Evolutionary conservation across 2,888 invertebrate genomes (phyloP), one percentile per base, ranked within the genome.

Genomic region (Chrysolina oricalcia): DNA sequence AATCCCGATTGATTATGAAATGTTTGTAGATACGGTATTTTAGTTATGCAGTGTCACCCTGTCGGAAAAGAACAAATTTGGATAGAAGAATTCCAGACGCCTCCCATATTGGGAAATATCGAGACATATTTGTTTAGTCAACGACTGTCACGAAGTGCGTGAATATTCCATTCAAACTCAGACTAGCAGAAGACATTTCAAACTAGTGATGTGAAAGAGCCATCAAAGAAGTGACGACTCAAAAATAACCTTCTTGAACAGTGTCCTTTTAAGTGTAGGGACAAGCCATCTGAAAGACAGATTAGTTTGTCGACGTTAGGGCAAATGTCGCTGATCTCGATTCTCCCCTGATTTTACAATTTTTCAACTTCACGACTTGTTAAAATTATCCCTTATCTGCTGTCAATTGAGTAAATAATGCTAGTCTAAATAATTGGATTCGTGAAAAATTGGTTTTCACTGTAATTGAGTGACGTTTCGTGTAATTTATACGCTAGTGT

Each of bases 271-370:
- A 46, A 21, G 73, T 64, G 69, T 68, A 76, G 23, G 66, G 66
- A 66, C 70, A 43, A 53, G 75, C 72, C 62, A 67, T 65, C 74
- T 74, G 70, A 74, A 73, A 78, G 82, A 81, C 78, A 81, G 79
- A 81, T 83, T 82, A 82, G 80, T 80, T 66, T 77, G 83, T 81
- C 83, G 73, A 71, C 74, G 66, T 76, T 82, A 80, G 81, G 78
- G 80, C 70, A 79, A 79, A 77, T 76, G 79, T 79, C 77, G 73
- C 79, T 63, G 76, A 76, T 68, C 72, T 69, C 69, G 35, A 78
- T 74, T 76, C 74, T 74, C 76, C 77, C 75, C 75, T 71, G 70
- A 77, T 75, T 75, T 77, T 69, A 78, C 75, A 75, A 80, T 80
- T 76, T 78, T 78, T 78, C 80, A 77, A 78, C 75, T 78, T 77